Conservation (phyloP, 2,113 vertebrate species). For the Zeus faber region DNA sequence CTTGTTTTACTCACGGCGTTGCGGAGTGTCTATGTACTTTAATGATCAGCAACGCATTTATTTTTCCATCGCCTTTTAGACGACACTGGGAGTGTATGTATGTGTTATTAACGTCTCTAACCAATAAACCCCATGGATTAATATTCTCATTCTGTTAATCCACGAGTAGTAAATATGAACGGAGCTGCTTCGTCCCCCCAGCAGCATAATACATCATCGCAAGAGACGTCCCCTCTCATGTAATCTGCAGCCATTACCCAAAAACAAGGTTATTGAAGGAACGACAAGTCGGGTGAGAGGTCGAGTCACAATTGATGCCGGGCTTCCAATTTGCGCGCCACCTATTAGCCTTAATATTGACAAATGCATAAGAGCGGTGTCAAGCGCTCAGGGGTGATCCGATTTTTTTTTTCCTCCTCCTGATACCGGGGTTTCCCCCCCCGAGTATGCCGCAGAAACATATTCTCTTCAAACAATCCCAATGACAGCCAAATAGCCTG, state of each 20-base stretch:
- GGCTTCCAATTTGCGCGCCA: conserved; percentile 65
- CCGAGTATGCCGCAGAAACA: conserved; percentile 83
- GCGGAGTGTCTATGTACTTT: no score
- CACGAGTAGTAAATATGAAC: no score
- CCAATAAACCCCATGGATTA: no score
- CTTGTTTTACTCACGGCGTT: no score
- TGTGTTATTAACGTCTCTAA: no score
- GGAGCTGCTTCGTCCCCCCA: no score
- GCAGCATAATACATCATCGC: no score
- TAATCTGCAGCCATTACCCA: conserved; percentile 46
- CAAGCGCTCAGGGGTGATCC: conserved; percentile 82
- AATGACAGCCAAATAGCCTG: conserved; percentile 92
- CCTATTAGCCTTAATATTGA: conserved; percentile 80
- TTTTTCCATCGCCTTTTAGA: no score
- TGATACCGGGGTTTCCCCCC: conserved; percentile 83
- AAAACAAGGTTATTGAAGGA: conserved; percentile 50
- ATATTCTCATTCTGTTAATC: no score
- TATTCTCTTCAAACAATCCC: conserved; percentile 91
- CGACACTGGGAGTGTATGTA: no score
- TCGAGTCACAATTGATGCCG: conserved; percentile 53
- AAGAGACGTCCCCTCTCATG: conserved; percentile 16
- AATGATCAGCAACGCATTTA: no score
- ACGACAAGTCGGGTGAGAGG: conserved; percentile 63
- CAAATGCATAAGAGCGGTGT: conserved; percentile 78
- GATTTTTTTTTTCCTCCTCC: conserved; percentile 58